Percentiles rank a stretch among this genome's conserved stretches.
phyloP scores from a whole-genome alignment of 2,797 vertebrate species.

The Lemur catta region DNA sequence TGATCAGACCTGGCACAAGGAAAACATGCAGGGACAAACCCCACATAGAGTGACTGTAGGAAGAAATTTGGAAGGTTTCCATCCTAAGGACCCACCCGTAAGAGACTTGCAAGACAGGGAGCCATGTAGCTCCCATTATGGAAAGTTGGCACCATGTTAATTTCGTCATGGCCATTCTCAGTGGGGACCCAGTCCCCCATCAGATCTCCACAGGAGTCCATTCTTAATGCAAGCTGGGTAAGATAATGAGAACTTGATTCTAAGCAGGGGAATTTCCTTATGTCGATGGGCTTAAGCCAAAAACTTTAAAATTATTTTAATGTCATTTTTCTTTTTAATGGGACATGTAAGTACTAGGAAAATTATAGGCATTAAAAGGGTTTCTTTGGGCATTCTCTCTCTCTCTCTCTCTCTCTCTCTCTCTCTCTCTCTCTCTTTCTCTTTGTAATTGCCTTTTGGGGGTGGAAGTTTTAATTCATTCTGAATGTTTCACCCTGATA shows the following conservation, averaged over 20 bases:
- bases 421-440: not conserved
- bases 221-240: slow-evolving; percentile 73
- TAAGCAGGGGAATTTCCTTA: slow-evolving; percentile 77
- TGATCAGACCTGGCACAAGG: not conserved
- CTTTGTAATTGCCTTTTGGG: slow-evolving; percentile 69
- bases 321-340: slow-evolving; percentile 72
- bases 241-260: slow-evolving; percentile 74
- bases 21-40: not conserved
- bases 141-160: slow-evolving; percentile 46
- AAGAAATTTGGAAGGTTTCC: slow-evolving; percentile 39
- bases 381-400: slow-evolving; percentile 33
- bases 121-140: not conserved
- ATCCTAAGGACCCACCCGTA: not conserved
- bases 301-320: slow-evolving; percentile 73
- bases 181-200: slow-evolving; percentile 13
- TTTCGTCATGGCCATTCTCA: not conserved
- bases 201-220: slow-evolving; percentile 52
- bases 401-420: not conserved
- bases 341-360: slow-evolving; percentile 76
- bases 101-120: not conserved
- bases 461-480: slow-evolving; percentile 70
- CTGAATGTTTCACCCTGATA: slow-evolving; percentile 14
- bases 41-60: not conserved
- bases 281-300: slow-evolving; percentile 77
- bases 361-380: slow-evolving; percentile 74